These are phyloP conservation scores for Spermophilus dauricus DNA, from an alignment of 2,113 vertebrate species.

Conservation along the genomic window DNA sequence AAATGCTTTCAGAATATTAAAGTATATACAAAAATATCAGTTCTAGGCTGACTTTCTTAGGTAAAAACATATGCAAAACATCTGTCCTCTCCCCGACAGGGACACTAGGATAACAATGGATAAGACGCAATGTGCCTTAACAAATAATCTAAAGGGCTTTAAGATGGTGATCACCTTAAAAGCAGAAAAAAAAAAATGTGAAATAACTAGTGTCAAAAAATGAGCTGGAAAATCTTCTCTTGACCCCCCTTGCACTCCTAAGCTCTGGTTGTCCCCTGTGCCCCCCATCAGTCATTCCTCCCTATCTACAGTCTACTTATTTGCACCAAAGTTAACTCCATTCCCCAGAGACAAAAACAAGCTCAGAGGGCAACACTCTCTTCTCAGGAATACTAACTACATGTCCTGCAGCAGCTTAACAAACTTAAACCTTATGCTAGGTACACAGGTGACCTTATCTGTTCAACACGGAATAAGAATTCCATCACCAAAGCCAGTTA, in stretches of 20 bases:
- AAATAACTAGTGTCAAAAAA: conserved; percentile 20
- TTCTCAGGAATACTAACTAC: conserved; percentile 51
- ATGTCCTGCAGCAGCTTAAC: conserved; percentile 6
- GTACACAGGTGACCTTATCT: conserved; percentile 58
- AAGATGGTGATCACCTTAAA: neutral
- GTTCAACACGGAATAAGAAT: conserved; percentile 32
- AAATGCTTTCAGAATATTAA: conserved; percentile 52
- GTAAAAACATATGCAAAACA: neutral
- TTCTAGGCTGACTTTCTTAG: neutral
- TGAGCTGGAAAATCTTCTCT: neutral
- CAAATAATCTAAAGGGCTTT: neutral
- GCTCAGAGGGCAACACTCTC: neutral
- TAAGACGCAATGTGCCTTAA: neutral
- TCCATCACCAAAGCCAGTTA: conserved; percentile 44
- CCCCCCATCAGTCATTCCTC: neutral
- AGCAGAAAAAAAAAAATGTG: conserved; percentile 26
- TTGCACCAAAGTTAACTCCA: neutral
- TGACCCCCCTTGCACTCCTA: neutral
- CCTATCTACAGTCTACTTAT: neutral
- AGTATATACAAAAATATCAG: neutral
- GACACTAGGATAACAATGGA: neutral
- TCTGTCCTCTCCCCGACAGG: neutral
- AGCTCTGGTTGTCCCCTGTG: neutral
- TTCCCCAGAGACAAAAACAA: neutral
- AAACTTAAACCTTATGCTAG: conserved; percentile 25